A percentile compares a stretch with the other conserved stretches of the same genome.
These are phyloP conservation scores for Euzophera pinguis DNA, from an alignment of 2,888 invertebrate species.

Conservation along the genomic window DNA sequence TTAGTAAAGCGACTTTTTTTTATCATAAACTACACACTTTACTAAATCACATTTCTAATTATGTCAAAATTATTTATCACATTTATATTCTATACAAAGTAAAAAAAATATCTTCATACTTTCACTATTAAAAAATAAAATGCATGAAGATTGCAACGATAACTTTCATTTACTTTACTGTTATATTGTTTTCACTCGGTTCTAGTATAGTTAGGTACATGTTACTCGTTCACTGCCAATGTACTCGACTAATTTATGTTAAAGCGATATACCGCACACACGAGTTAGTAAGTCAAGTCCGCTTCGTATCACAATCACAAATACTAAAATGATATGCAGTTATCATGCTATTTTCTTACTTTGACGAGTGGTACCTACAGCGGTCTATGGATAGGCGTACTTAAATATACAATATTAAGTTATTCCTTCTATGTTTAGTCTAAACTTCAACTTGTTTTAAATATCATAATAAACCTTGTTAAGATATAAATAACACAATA, in stretches of 20 bases:
- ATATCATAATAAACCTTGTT: slow-evolving; percentile 62
- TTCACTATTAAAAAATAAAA: slow-evolving; percentile 67
- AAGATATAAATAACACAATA: slow-evolving; percentile 70
- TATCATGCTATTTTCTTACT: slow-evolving; percentile 35
- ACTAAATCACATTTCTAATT: slow-evolving; percentile 77
- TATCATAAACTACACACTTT: slow-evolving; percentile 69
- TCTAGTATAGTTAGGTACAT: slow-evolving; percentile 19
- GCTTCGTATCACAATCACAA: slow-evolving; percentile 25
- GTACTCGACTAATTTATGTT: slow-evolving; percentile 5
- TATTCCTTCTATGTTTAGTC: slow-evolving; percentile 54
- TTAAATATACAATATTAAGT: slow-evolving; percentile 54
- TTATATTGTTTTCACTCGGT: slow-evolving; percentile 34
- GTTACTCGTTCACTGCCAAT: slow-evolving; percentile 6
- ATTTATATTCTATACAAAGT: slow-evolving; percentile 77
- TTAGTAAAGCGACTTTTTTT: slow-evolving; percentile 70
- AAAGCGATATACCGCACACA: slow-evolving; percentile 2
- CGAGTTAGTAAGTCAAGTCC: slow-evolving; percentile 12
- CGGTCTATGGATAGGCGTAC: slow-evolving; percentile 47
- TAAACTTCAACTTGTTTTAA: slow-evolving; percentile 57
- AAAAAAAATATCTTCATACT: slow-evolving; percentile 75
- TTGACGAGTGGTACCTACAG: slow-evolving; percentile 31
- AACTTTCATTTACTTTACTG: slow-evolving; percentile 28
- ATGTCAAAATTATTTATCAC: slow-evolving; percentile 77
- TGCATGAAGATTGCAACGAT: slow-evolving; percentile 52
- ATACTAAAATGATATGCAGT: slow-evolving; percentile 41